These are phyloP conservation scores for Halcyon smyrnensis DNA, from an alignment of 2,797 vertebrate species.

Conservation along the genomic window DNA sequence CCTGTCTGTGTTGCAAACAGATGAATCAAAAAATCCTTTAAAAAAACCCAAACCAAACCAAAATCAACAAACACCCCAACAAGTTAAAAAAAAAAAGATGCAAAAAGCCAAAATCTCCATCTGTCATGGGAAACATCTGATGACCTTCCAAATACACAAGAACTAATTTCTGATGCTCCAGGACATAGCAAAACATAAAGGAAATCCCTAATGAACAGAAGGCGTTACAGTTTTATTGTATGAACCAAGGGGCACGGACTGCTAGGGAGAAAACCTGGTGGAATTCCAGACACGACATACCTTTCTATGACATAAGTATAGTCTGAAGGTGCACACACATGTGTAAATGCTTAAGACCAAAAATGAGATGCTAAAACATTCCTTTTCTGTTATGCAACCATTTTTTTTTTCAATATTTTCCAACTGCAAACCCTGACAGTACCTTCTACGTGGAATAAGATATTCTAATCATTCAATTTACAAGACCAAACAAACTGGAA, in stretches of 20 bases:
- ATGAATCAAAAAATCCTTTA: neutral
- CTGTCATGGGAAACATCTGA: neutral
- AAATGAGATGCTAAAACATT: neutral
- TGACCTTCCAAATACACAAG: neutral
- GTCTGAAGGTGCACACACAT: neutral
- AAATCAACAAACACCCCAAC: too few relatives aligned
- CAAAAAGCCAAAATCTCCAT: neutral
- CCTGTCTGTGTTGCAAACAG: neutral
- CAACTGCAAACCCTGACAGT: neutral
- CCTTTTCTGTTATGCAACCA: neutral
- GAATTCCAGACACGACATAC: neutral
- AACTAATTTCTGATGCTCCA: neutral
- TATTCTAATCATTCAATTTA: neutral
- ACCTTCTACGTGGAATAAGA: neutral
- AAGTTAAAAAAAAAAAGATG: neutral
- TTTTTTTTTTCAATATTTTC: neutral
- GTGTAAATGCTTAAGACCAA: neutral
- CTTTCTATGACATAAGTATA: neutral
- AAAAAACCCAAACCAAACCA: neutral
- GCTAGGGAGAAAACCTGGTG: neutral
- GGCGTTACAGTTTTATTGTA: neutral
- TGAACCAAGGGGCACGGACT: neutral
- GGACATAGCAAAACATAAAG: neutral
- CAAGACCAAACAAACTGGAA: neutral
- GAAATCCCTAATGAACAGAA: neutral